Evolutionary conservation across 1,140 invertebrate species (phyloP).

Genomic region (Drosophila erecta): DNA sequence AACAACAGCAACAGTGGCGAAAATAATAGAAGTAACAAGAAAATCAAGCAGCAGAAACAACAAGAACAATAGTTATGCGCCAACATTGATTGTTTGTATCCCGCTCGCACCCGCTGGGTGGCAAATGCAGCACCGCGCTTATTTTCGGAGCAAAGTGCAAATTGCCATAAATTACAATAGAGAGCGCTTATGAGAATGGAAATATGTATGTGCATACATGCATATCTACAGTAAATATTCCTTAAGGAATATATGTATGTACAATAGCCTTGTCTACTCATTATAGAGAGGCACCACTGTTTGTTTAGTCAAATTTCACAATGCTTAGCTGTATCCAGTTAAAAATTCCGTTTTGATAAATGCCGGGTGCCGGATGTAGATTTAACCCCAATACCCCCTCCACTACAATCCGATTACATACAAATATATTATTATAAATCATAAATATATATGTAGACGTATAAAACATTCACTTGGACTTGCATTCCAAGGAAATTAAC

Average conservation of each 20-base stretch:
- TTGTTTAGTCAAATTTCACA: not conserved
- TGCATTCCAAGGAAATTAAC: slow-evolving; percentile 9
- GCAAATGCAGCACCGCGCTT: slow-evolving; percentile 33
- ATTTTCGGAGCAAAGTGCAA: slow-evolving; percentile 52
- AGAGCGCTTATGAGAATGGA: slow-evolving; percentile 4
- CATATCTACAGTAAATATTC: too few relatives aligned
- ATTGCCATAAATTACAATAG: slow-evolving; percentile 47
- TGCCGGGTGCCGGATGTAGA: slow-evolving; percentile 1
- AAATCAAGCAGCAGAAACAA: not conserved
- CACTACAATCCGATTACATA: not conserved
- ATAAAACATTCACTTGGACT: not conserved
- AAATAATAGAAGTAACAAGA: slow-evolving; percentile 15
- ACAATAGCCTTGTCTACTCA: not conserved
- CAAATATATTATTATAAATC: slow-evolving; percentile 7
- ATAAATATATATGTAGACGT: not conserved
- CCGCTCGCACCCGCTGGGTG: not conserved
- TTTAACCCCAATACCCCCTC: not conserved
- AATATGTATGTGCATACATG: not conserved
- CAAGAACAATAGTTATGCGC: slow-evolving; percentile 18
- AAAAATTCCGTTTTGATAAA: not conserved
- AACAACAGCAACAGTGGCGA: slow-evolving; percentile 7
- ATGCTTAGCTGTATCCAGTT: slow-evolving; percentile 2
- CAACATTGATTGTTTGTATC: slow-evolving; percentile 12
- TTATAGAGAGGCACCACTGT: not conserved
- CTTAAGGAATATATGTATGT: not conserved